These are phyloP conservation scores for Candidula unifasciata DNA, from an alignment of 2,888 invertebrate genomes.

Conservation along the genomic window DNA sequence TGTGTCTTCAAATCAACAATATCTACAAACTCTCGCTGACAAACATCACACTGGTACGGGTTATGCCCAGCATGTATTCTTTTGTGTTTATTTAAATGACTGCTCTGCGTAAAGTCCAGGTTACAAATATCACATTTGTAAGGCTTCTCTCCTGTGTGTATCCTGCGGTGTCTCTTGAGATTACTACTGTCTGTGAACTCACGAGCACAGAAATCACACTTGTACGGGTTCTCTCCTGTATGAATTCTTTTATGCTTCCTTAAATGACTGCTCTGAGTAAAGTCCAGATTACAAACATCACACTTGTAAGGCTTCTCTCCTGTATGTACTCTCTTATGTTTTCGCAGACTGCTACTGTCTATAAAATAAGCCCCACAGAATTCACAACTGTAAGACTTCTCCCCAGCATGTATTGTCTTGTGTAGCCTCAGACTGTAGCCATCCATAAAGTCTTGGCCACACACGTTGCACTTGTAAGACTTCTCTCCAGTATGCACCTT, in stretches of 20 bases:
- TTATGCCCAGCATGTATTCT: constrained; percentile 30
- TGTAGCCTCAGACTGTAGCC: background rate
- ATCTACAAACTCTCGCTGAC: background rate
- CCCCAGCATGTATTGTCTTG: constrained; percentile 1
- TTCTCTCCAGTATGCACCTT: background rate
- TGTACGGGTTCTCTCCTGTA: constrained; percentile 35
- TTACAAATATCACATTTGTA: constrained; percentile 36
- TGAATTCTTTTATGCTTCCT: constrained; percentile 24
- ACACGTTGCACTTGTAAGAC: background rate
- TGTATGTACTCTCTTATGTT: constrained; percentile 22
- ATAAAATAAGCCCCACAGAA: constrained; percentile 3
- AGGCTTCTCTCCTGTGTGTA: constrained; percentile 25
- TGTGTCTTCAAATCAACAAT: constrained; percentile 12
- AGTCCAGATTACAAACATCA: constrained; percentile 29
- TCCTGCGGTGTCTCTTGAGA: constrained; percentile 45
- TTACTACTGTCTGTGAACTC: constrained; percentile 2
- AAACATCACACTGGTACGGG: constrained; percentile 19
- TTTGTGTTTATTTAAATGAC: constrained; percentile 5
- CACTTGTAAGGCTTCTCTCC: constrained; percentile 38
- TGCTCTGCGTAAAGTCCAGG: background rate
- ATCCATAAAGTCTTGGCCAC: background rate
- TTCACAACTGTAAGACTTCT: constrained; percentile 42
- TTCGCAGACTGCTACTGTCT: background rate
- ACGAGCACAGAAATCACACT: constrained; percentile 37
- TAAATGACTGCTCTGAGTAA: background rate